Evolutionary conservation across 2,888 invertebrate genomes (phyloP), one percentile per base, ranked within the genome.

Genomic region (Drosophila trichaetosa): DNA sequence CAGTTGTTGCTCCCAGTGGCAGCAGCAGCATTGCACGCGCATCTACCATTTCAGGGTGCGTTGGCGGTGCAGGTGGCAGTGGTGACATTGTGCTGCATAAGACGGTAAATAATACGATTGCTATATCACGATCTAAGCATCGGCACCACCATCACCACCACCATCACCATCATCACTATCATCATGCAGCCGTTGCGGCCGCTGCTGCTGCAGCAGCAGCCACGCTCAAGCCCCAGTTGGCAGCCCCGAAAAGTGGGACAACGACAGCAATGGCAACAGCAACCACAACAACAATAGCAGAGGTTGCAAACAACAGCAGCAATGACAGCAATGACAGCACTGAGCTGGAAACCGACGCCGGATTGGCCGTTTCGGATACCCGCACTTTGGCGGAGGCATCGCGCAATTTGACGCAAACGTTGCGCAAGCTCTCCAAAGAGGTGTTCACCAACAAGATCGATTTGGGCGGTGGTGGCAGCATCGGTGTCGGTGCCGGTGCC

Each of bases 401-500:
- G 29, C 95, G 98, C 87, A 98, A 98, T 93, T 94, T 98, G 80
- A 98, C 98, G 65, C 98, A 98, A 93, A 98, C 98, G 63, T 94
- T 98, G 68, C 96, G 97, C 91, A 97, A 97, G 93, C 94, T 98
- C 68, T 97, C 97, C 68, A 97, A 97, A 85, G 97, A 98, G 93
- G 98, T 98, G 71, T 95, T 97, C 90, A 97, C 97, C 78, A 95
- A 94, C 85, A 95, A 95, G 91, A 94, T 95, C 76, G 93, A 93
- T 83, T 71, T 93, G 13, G 83, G 86, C 13, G 86, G 87, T 33
- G 68, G 71, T 13, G 60, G 69, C 27, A 64, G 62, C 31, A 42
- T 65, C n/a, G 60, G 83, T 38, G 53, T 63, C 31, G 42, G 68
- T 53, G 34, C 54, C 8, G 27, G 52, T 13, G 57, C 51, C 21